phyloP scores from a whole-genome alignment of 2,113 vertebrate species.

The Anarrhichthys ocellatus region DNA sequence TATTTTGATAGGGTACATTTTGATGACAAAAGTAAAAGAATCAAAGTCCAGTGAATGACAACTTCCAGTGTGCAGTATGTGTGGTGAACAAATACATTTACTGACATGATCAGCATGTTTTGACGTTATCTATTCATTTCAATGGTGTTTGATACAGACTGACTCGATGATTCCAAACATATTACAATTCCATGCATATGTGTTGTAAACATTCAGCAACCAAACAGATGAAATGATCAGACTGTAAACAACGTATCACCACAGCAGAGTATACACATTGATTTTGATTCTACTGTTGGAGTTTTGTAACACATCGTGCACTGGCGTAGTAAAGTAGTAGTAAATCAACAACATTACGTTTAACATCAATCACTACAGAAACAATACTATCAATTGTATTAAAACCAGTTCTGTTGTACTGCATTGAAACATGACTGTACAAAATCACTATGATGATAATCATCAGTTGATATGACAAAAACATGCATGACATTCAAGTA shows the following conservation, averaged over 20 bases:
- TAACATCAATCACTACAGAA: constrained; percentile 33
- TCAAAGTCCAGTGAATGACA: constrained; percentile 14
- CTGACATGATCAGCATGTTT: constrained; percentile 36
- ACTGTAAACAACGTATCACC: constrained; percentile 56
- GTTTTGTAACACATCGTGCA: constrained; percentile 54
- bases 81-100: constrained; percentile 30
- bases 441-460: constrained; percentile 37
- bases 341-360: constrained; percentile 43
- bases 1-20: constrained; percentile 25
- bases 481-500: constrained; percentile 75
- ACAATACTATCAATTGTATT: constrained; percentile 16
- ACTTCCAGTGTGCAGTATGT: constrained; percentile 30
- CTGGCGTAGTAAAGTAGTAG: constrained; percentile 25
- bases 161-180: constrained; percentile 25
- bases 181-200: constrained; percentile 56
- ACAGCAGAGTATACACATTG: constrained; percentile 49
- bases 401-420: constrained; percentile 43
- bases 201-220: constrained; percentile 51
- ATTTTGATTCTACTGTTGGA: constrained; percentile 35
- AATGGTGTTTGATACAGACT: constrained; percentile 50
- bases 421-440: constrained; percentile 55
- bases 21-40: constrained; percentile 9
- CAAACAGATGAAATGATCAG: constrained; percentile 40
- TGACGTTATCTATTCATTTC: constrained; percentile 34
- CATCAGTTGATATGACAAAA: constrained; percentile 48